phyloP scores from a whole-genome alignment of 2,888 invertebrate genomes.

The Drosophila peninsularis region DNA sequence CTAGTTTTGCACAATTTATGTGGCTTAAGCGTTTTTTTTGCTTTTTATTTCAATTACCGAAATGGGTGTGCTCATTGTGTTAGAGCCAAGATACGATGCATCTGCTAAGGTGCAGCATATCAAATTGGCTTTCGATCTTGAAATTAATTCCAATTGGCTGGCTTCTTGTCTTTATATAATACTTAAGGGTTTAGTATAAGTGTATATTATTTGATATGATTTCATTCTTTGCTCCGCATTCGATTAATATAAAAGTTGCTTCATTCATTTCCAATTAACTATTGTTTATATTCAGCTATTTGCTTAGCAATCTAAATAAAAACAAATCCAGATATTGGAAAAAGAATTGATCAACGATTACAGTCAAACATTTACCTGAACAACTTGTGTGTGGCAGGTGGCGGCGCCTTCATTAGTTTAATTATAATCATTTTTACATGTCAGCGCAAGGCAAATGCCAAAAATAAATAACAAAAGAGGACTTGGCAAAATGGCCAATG shows the following conservation, averaged over 20 bases:
- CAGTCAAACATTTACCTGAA: neutral
- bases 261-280: neutral
- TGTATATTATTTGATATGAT: neutral
- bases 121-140: slow-evolving; percentile 5
- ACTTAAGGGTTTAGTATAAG: neutral
- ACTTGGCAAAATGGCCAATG: slow-evolving; percentile 45
- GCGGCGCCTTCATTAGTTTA: slow-evolving; percentile 65
- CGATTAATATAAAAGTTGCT: no score
- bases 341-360: slow-evolving; percentile 2
- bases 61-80: slow-evolving; percentile 54
- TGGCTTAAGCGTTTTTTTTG: slow-evolving; percentile 18
- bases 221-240: no score
- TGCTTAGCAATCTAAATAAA: neutral
- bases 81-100: slow-evolving; percentile 7
- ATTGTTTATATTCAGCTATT: neutral
- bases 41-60: slow-evolving; percentile 60
- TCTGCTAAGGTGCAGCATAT: slow-evolving; percentile 15
- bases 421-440: slow-evolving; percentile 75
- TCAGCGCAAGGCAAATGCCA: slow-evolving; percentile 50
- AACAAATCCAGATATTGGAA: slow-evolving; percentile 7
- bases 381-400: slow-evolving; percentile 15
- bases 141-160: slow-evolving; percentile 2
- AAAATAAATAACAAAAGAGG: slow-evolving; percentile 56
- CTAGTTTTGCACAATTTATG: slow-evolving; percentile 39
- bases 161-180: neutral